Evolutionary conservation across 2,888 invertebrate species (phyloP).

Genomic region (Drosophila nr. fundita): DNA sequence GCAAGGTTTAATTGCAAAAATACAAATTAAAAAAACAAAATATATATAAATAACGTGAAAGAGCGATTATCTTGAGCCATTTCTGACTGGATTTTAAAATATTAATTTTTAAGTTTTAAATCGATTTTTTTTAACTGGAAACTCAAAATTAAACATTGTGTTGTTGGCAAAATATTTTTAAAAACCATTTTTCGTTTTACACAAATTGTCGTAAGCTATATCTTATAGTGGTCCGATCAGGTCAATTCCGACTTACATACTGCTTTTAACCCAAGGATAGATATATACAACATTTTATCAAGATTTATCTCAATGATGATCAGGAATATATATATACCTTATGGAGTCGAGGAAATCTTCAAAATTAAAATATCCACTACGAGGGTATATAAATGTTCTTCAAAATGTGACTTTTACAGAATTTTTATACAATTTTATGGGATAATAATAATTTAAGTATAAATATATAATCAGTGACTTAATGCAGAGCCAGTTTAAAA

Average conservation of each 20-base stretch:
- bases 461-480: background rate
- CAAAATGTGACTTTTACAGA: background rate
- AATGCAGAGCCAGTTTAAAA: background rate
- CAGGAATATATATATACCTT: background rate
- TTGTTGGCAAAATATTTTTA: too few species aligned
- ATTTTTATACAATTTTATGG: background rate
- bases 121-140: background rate
- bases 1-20: background rate
- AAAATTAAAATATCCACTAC: background rate
- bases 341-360: background rate
- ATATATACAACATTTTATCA: background rate
- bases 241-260: background rate
- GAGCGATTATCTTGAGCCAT: background rate
- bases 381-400: background rate
- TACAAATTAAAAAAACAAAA: background rate
- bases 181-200: background rate
- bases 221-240: background rate
- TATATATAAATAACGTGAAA: background rate
- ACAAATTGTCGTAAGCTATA: background rate
- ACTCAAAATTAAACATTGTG: background rate
- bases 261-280: background rate
- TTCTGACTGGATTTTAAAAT: background rate
- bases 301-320: background rate
- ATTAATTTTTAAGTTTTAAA: too few species aligned
- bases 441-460: background rate